Evolutionary conservation across 2,888 invertebrate genomes (phyloP).

Genomic region (Uropetala carovei): DNA sequence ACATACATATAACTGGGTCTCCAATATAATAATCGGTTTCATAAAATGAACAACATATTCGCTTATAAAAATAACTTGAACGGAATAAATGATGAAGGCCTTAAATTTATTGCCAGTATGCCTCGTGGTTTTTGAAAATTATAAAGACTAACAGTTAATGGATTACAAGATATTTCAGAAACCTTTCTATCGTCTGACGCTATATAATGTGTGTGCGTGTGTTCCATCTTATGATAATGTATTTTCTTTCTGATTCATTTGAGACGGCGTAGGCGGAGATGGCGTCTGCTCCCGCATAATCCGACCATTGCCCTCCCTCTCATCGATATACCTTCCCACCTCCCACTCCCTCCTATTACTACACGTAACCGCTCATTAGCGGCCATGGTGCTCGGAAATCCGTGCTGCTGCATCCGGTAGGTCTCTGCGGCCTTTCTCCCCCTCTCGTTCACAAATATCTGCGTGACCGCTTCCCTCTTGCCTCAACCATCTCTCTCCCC

Average conservation of each 20-base stretch:
- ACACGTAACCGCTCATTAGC: constrained; percentile 8
- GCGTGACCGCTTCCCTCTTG: neutral
- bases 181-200: too few relatives aligned
- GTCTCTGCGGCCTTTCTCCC: neutral
- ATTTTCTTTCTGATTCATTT: neutral
- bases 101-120: too few relatives aligned
- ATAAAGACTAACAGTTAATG: too few relatives aligned
- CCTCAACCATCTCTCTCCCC: neutral
- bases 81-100: too few relatives aligned
- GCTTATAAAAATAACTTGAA: too few relatives aligned
- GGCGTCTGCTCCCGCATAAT: constrained; percentile 5
- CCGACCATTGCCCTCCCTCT: neutral
- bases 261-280: neutral
- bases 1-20: too few relatives aligned
- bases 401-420: neutral
- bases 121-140: too few relatives aligned
- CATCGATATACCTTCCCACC: neutral
- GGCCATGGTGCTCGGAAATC: constrained; percentile 15
- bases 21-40: too few relatives aligned
- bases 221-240: neutral
- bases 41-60: too few relatives aligned
- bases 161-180: too few relatives aligned
- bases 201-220: too few relatives aligned
- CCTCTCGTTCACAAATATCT: constrained; percentile 1
- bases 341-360: neutral